Conservation (phyloP, 2,113 vertebrate species). For the Ctenomys sociabilis region DNA sequence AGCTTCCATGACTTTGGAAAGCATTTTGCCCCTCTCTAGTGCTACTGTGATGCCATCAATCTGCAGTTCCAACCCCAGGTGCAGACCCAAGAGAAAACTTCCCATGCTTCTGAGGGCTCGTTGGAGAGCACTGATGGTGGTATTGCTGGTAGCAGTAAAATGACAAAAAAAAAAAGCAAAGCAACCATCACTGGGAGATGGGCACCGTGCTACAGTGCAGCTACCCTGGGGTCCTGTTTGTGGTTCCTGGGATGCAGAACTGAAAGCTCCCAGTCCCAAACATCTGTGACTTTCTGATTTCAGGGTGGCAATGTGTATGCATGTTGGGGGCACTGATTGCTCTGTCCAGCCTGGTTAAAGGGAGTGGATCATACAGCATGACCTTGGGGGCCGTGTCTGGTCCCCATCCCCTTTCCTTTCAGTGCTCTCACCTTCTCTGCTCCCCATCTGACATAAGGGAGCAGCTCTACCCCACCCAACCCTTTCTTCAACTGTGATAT, state of each 20-base stretch:
- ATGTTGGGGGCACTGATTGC: background rate
- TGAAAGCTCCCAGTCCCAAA: background rate
- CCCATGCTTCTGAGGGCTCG: background rate
- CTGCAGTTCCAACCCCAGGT: background rate
- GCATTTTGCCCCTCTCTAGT: background rate
- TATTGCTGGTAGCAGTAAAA: background rate
- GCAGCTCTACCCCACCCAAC: background rate
- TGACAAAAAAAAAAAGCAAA: background rate
- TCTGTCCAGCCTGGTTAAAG: background rate
- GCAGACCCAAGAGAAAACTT: background rate
- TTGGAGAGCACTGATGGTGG: background rate
- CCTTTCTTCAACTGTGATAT: background rate
- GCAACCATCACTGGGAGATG: no score
- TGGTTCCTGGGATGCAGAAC: background rate
- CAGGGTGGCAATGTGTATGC: background rate
- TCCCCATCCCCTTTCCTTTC: background rate
- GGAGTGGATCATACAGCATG: background rate
- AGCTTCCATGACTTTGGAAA: background rate
- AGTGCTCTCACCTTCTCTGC: background rate
- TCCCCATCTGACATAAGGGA: background rate
- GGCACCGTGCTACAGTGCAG: background rate
- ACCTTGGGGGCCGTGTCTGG: background rate
- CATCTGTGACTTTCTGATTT: background rate
- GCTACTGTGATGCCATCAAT: background rate
- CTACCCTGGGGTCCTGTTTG: background rate